Conservation (phyloP, 2,888 invertebrate species). For the Catotricha subobsoleta region DNA sequence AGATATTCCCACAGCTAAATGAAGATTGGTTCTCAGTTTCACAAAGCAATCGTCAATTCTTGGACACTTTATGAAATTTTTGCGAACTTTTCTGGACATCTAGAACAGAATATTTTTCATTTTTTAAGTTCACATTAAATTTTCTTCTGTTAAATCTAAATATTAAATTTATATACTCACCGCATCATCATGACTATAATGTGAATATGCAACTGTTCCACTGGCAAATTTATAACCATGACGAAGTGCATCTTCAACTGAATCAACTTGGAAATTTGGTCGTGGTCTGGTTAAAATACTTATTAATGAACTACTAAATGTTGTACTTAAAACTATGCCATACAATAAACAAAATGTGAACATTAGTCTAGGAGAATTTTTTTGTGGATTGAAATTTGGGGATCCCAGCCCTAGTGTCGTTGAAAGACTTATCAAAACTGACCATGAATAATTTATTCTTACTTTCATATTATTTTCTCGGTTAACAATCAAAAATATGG, state of each 20-base stretch:
- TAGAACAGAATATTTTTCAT: too few species aligned
- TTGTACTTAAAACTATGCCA: not conserved
- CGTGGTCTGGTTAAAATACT: not conserved
- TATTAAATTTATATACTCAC: not conserved
- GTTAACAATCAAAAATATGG: too few species aligned
- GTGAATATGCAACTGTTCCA: not conserved
- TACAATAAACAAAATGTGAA: constrained; percentile 9
- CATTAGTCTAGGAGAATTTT: constrained; percentile 6
- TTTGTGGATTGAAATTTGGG: constrained; percentile 3
- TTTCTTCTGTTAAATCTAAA: too few species aligned
- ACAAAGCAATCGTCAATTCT: not conserved
- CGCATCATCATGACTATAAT: not conserved
- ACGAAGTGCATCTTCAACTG: not conserved
- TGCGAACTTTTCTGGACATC: too few species aligned
- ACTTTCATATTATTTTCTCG: too few species aligned
- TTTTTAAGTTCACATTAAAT: too few species aligned
- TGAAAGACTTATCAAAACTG: not conserved
- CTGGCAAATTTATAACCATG: not conserved
- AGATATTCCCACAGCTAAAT: not conserved
- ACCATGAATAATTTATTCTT: too few species aligned
- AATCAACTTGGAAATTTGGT: not conserved
- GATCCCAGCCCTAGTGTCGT: constrained; percentile 2
- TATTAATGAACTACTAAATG: not conserved
- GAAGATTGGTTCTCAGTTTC: not conserved
- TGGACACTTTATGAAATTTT: not conserved